Evolutionary conservation across 2,888 invertebrate genomes (phyloP).

Genomic region (Cephus sareptanus): DNA sequence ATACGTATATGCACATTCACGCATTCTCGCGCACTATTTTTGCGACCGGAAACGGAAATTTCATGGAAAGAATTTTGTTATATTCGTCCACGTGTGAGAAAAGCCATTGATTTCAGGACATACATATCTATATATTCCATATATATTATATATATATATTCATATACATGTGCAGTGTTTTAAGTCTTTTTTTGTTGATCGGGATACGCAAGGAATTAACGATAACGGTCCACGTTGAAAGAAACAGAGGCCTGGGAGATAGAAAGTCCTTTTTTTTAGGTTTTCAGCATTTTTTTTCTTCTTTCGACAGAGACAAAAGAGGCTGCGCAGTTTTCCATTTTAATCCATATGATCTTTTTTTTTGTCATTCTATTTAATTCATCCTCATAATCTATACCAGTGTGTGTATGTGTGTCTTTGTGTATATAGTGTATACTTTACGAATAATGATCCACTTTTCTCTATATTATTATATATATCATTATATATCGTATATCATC

Average conservation of each 20-base stretch:
- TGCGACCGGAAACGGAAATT: too few relatives aligned
- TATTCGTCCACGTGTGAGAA: too few relatives aligned
- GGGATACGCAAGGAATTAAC: slow-evolving; percentile 21
- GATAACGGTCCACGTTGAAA: slow-evolving; percentile 25
- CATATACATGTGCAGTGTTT: slow-evolving; percentile 50
- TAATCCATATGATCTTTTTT: slow-evolving; percentile 44
- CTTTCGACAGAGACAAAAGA: slow-evolving; percentile 28
- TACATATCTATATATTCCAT: too few relatives aligned
- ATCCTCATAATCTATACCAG: slow-evolving; percentile 58
- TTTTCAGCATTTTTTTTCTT: slow-evolving; percentile 28
- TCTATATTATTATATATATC: slow-evolving; percentile 47
- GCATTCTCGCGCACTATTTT: too few relatives aligned
- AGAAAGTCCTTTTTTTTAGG: neutral
- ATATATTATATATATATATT: too few relatives aligned
- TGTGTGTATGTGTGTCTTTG: slow-evolving; percentile 7
- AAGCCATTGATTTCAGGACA: too few relatives aligned
- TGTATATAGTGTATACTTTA: slow-evolving; percentile 44
- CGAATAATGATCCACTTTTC: slow-evolving; percentile 58
- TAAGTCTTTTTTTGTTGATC: slow-evolving; percentile 30
- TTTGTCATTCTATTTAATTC: slow-evolving; percentile 42
- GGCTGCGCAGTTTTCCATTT: neutral
- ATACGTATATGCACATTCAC: too few relatives aligned
- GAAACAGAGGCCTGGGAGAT: slow-evolving; percentile 18
- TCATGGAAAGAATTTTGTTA: too few relatives aligned
- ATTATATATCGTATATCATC: slow-evolving; percentile 13